A percentile compares a stretch with the other conserved stretches of the same genome.
phyloP scores from a whole-genome alignment of 2,113 vertebrate genomes.

The Clupea harengus region DNA sequence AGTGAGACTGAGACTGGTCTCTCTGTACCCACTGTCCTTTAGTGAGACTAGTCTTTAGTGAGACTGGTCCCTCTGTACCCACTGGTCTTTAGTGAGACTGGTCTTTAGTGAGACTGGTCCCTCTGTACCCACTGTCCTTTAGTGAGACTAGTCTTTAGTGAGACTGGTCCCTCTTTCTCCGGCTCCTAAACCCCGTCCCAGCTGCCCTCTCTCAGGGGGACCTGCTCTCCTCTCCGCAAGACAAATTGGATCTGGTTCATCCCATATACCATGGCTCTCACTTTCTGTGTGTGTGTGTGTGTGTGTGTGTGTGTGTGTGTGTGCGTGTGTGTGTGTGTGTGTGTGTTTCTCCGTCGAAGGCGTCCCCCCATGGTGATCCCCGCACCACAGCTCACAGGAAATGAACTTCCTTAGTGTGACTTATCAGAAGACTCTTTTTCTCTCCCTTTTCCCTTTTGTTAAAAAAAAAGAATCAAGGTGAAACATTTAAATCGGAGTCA shows the following conservation, averaged over 20 bases:
- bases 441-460: conserved; percentile 9
- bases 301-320: background rate
- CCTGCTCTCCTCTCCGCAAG: conserved; percentile 11
- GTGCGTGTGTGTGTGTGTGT: background rate
- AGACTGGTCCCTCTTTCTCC: too few relatives aligned
- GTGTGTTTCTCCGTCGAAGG: background rate
- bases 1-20: too few relatives aligned
- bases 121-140: too few relatives aligned
- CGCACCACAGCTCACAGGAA: conserved; percentile 39
- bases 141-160: too few relatives aligned
- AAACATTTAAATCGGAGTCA: background rate
- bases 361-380: background rate
- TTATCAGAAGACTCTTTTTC: conserved; percentile 22
- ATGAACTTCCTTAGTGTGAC: conserved; percentile 33
- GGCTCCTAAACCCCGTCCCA: background rate
- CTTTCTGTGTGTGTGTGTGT: conserved; percentile 8
- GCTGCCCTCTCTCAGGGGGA: background rate
- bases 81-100: too few relatives aligned
- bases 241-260: conserved; percentile 51
- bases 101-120: too few relatives aligned
- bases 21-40: too few relatives aligned
- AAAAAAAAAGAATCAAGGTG: background rate
- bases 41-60: too few relatives aligned
- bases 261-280: conserved; percentile 39
- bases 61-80: too few relatives aligned